Percentiles rank a stretch among this genome's conserved stretches.
Evolutionary conservation across 2,113 vertebrate species (phyloP).

Genomic region (Percopsis transmontana): DNA sequence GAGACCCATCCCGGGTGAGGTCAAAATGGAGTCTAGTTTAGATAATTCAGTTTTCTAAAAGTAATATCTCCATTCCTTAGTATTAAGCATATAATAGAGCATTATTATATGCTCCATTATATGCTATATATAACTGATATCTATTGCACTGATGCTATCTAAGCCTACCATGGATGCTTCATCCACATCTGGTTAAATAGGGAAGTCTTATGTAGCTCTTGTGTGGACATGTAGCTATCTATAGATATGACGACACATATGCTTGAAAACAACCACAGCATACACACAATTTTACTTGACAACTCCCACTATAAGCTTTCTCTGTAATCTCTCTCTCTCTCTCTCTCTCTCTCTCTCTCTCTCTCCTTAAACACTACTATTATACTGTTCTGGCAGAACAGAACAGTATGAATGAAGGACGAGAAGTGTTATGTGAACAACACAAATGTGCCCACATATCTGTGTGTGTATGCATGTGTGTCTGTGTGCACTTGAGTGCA

Average conservation of each 20-base stretch:
- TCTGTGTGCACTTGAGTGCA: background rate
- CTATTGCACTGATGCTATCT: too few species aligned
- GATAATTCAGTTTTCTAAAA: slow-evolving; percentile 11
- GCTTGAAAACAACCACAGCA: slow-evolving; percentile 42
- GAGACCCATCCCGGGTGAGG: background rate
- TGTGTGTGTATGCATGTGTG: background rate
- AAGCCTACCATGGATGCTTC: background rate
- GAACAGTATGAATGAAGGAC: slow-evolving; percentile 7
- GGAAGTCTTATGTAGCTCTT: slow-evolving; percentile 11
- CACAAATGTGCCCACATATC: background rate
- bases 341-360: slow-evolving; percentile 12
- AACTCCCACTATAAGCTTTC: slow-evolving; percentile 23
- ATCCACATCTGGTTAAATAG: slow-evolving; percentile 22
- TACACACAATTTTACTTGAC: slow-evolving; percentile 11
- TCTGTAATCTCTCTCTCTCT: slow-evolving; percentile 15
- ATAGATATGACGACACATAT: slow-evolving; percentile 4
- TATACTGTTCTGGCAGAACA: slow-evolving; percentile 3
- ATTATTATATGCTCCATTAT: too few species aligned
- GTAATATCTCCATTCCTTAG: background rate
- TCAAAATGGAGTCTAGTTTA: slow-evolving; percentile 6
- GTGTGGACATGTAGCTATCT: slow-evolving; percentile 20
- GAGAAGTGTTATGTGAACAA: background rate
- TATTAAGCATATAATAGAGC: background rate
- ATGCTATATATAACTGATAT: background rate
- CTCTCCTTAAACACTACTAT: slow-evolving; percentile 9